Base-by-base conservation (phyloP, 1,140 invertebrate species). In the Temnothorax curvispinosus region DNA sequence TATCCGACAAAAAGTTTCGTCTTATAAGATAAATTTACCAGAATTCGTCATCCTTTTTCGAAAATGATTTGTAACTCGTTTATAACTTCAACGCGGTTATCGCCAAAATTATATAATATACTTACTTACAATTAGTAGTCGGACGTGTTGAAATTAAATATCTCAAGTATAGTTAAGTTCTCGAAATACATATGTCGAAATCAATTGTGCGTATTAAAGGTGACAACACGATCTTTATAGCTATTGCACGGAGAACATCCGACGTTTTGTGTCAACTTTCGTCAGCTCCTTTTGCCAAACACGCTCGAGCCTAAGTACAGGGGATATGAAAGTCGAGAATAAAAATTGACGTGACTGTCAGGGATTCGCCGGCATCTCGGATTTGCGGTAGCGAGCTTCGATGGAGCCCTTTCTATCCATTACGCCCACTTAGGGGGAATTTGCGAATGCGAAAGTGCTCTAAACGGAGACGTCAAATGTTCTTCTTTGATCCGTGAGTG, bases 401-500 rank as follows among this genome's bases (percentile, higher is more conserved):
- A 87, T 88, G 86, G 78, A 87, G 88, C 88, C 74, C 88, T 90
- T 90, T 90, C 80, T 90, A 90, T 90, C 89, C 89, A 90, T 90
- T 90, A 90, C 86, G 89, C 65, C 50, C 75, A 65, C 52, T 64
- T 41, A 82, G 85, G 58, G 44, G 77, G 54, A 78, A 60, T 76
- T 86, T 74, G 76, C 58, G 86, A 18, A 41, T 69, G 67, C 76
- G 88, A 72, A 90, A 90, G 80, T 90, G 88, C 87, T 90, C 78
- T 90, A 90, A 90, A 69, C 87, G 89, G 76, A 84, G 75, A 82
- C 58, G 89, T 90, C 89, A 84, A 91, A 69, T 35, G 41, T 60
- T 82, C 27, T 47, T 81, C 15, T 74, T 82, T 54, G 38, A 72
- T 72, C 71, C 52, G 52, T 41, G 65, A 13, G 9, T 71, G 50